Base-by-base conservation (phyloP, 2,113 vertebrate genomes). In the Lota lota region DNA sequence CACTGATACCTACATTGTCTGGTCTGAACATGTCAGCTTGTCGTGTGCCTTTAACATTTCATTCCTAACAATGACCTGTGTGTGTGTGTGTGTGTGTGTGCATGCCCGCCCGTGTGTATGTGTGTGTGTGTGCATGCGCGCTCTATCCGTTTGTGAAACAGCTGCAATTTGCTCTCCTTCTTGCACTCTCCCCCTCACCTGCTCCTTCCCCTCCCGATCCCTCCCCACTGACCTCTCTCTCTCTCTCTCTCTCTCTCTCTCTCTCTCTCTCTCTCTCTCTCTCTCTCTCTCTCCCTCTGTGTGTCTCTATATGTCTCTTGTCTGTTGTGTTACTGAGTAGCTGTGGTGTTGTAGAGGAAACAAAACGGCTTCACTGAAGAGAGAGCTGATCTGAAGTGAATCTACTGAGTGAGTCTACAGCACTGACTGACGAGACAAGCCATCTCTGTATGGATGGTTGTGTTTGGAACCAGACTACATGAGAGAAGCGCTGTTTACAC, bases 161-260 rank as follows among this genome's bases (percentile, higher is more conserved):
- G 66, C 70, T 70, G 47, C 15, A 51, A 63, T 63, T 12, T 58
- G 73, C 63, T 70, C 12, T 61, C 64, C 72, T 73, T 67, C 65
- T 54, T 62, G 69, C 69, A 58, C 66, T 47, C 47, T 33, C 21
- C 20, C 56, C 50, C 62, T 22, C 10, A 24, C 4, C 1, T 24
- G 4, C 24, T 24, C 24, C 24, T 24, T 54, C 61, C 69, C 59
- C 68, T 64, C 64, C 66, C 68, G 61, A 67, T 71, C 76, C 28
- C 24, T 51, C 24, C 24, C 61, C 33, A 17, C 33, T 28, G n/a
- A 24, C 24, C 61, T 33, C 61, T 63, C 61, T 40, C 24, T 40
- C 61, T 63, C 61, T 63, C 16, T 20, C 20, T 24, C 57, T 5
- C 59, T 61, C 59, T 21, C 12, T 12, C 59, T 61, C 1, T 59